A percentile compares a stretch with the other conserved stretches of the same genome.
Evolutionary conservation across 2,797 vertebrate species (phyloP).

Genomic region (Botia almorhae): DNA sequence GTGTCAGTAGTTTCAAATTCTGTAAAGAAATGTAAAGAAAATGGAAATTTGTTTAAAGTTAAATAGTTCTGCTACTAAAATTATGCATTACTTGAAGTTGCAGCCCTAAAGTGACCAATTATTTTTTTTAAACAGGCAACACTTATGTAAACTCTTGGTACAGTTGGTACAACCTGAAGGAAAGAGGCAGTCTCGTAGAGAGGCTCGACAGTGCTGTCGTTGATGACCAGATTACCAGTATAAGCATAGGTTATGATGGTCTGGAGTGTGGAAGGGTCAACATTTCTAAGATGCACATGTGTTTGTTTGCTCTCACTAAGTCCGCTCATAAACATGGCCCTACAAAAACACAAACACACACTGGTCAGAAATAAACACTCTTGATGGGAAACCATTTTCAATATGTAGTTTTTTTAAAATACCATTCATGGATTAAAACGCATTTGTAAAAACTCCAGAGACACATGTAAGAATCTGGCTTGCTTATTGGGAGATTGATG

Average conservation of each 20-base stretch:
- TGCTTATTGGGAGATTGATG: too few species aligned
- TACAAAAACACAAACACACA: slow-evolving; percentile 62
- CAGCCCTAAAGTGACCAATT: too few species aligned
- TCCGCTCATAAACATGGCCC: slow-evolving; percentile 99
- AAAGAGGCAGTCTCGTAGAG: slow-evolving; percentile 99
- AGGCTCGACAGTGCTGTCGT: slow-evolving; percentile 93
- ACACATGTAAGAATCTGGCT: too few species aligned
- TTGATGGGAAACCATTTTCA: not conserved
- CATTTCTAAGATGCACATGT: slow-evolving; percentile 92
- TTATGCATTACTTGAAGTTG: too few species aligned
- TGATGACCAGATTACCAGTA: slow-evolving; percentile 95
- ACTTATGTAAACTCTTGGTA: slow-evolving; percentile 33
- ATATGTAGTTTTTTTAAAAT: too few species aligned
- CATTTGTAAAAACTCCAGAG: too few species aligned
- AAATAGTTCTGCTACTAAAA: too few species aligned
- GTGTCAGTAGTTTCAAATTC: too few species aligned
- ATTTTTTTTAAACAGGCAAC: too few species aligned
- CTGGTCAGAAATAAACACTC: not conserved
- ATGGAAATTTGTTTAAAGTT: too few species aligned
- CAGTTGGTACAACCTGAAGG: slow-evolving; percentile 86
- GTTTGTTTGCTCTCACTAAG: slow-evolving; percentile 98
- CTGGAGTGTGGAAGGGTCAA: slow-evolving; percentile 92
- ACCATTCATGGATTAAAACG: not conserved
- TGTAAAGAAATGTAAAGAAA: too few species aligned
- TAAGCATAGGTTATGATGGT: slow-evolving; percentile 97